These are phyloP conservation scores for Cosmorhoe ocellata DNA, from an alignment of 2,888 invertebrate genomes.

Conservation along the genomic window DNA sequence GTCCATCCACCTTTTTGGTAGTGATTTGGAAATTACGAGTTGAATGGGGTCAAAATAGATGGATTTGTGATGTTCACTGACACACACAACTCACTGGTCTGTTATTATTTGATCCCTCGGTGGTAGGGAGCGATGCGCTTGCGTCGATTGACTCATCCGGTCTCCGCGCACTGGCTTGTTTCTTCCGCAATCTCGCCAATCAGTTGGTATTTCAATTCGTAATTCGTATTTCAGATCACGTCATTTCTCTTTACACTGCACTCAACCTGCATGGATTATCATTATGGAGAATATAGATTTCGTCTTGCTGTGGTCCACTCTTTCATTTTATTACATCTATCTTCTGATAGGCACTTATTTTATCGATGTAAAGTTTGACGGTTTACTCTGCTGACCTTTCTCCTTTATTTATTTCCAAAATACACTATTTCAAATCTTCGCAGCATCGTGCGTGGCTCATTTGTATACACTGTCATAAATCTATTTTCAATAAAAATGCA, in stretches of 20 bases:
- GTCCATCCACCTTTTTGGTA: neutral
- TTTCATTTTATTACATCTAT: too few species aligned
- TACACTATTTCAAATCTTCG: too few species aligned
- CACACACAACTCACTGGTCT: conserved; percentile 28
- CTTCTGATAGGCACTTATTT: too few species aligned
- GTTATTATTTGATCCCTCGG: conserved; percentile 38
- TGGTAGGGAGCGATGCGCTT: conserved; percentile 62
- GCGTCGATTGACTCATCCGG: conserved; percentile 78
- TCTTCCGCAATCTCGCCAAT: conserved; percentile 65
- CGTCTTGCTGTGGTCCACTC: too few species aligned
- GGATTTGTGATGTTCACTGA: conserved; percentile 3
- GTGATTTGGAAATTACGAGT: neutral
- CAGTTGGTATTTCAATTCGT: conserved; percentile 26
- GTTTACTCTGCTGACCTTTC: too few species aligned
- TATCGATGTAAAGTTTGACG: too few species aligned
- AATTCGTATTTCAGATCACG: conserved; percentile 12
- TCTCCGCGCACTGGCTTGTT: conserved; percentile 54
- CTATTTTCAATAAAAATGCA: neutral
- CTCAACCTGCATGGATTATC: too few species aligned
- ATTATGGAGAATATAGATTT: too few species aligned
- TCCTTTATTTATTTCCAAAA: too few species aligned
- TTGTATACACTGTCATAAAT: too few species aligned
- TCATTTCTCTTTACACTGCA: neutral
- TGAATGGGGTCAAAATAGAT: neutral
- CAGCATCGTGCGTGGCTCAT: too few species aligned